Evolutionary conservation across 92 coral and sea anemone genomes (phyloP), one percentile per base, ranked within the genome.

Genomic region (Hydrozoanthus gracilis): DNA sequence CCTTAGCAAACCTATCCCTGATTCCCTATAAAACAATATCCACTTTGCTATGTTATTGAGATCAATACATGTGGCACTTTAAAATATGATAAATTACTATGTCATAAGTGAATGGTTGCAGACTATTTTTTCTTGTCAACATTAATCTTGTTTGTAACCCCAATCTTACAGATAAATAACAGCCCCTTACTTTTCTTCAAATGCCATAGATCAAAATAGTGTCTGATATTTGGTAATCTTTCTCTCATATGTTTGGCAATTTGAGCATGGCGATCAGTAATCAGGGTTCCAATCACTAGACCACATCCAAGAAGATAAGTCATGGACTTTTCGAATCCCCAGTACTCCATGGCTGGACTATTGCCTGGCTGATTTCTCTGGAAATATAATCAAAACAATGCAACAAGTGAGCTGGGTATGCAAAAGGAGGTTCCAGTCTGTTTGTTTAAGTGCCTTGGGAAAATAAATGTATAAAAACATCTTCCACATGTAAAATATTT

Each of bases 331-430:
- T 92, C 65, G 75, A 92, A 92, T 14, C 86, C 92, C 27, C 86
- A 67, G 61, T 69, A 88, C 87, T 87, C 93, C 93, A 91, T 91
- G 11, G 88, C 91, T 62, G n/a, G 87, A 49, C 92, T 89, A 67
- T 83, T 92, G 51, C 95, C 91, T 16, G 92, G 92, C 27, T 71
- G 89, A 83, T 89, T 89, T 68, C 91, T 87, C 95, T 89, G 65
- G 52, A 78, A 92, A 84, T 47, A 83, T 47, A 58, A 82, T 46
- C 60, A 54, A 61, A n/a, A 79, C 60, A 76, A 51, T 27, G 65
- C 70, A 7, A 80, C 2, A 44, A 65, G 27, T 47, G 66, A 35
- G 60, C 49, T 83, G 27, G 52, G 70, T 35, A 54, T 46, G 65
- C 49, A 48, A 47, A 47, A 65, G 64, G 65, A 67, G 35, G 72